Percentiles rank a stretch among this genome's conserved stretches.
These are phyloP conservation scores for Podabrus alpinus DNA, from an alignment of 2,888 invertebrate species.

Conservation along the genomic window DNA sequence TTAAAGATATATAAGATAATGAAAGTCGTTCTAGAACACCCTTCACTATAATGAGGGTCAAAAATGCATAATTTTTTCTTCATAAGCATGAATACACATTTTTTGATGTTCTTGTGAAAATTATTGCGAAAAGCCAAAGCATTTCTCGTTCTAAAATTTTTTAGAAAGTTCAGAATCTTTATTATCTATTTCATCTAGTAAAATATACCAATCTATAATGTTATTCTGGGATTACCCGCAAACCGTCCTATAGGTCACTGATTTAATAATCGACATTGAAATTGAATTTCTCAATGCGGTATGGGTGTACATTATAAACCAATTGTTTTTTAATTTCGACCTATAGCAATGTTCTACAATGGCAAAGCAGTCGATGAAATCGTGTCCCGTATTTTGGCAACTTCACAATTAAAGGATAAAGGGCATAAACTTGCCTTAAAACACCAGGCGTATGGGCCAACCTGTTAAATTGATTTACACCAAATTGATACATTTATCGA, in stretches of 20 bases:
- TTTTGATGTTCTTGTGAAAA: too few relatives aligned
- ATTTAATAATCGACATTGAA: background rate
- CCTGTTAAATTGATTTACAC: too few relatives aligned
- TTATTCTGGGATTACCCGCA: background rate
- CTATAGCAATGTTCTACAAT: background rate
- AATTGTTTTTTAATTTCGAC: background rate
- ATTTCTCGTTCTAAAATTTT: too few relatives aligned
- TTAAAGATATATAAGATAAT: background rate
- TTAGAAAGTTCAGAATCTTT: background rate
- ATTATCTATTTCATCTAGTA: background rate
- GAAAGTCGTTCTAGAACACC: background rate
- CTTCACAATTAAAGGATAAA: too few relatives aligned
- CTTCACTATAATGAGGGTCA: background rate
- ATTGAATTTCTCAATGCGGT: too few relatives aligned
- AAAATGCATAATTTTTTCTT: background rate
- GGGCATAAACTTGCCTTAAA: too few relatives aligned
- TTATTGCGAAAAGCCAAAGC: background rate
- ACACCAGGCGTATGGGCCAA: too few relatives aligned
- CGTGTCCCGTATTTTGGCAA: background rate
- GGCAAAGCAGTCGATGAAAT: background rate
- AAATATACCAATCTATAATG: background rate
- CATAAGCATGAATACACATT: background rate
- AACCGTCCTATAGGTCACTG: background rate
- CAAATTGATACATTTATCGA: too few relatives aligned
- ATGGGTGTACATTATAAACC: background rate